phyloP scores from a whole-genome alignment of 1,140 invertebrate species.

The Pseudobourletiella spinata region DNA sequence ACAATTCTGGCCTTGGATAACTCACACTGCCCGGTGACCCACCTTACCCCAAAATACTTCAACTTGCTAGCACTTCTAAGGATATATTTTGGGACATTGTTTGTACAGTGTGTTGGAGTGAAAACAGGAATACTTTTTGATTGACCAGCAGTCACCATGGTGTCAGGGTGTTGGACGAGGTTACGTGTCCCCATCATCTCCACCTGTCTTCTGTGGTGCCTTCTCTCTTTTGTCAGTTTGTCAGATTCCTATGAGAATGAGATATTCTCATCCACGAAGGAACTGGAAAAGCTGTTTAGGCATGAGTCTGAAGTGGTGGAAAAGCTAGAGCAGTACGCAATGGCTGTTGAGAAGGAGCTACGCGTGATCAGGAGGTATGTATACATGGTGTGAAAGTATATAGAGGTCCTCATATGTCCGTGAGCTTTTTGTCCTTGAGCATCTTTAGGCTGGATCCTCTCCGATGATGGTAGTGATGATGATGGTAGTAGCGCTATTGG shows the following conservation, averaged over 20 bases:
- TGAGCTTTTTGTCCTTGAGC: no score
- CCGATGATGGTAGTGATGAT: no score
- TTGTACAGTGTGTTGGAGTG: neutral
- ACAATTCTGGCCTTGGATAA: no score
- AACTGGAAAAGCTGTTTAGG: slow-evolving; percentile 24
- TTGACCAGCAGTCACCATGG: neutral
- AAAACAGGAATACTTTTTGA: neutral
- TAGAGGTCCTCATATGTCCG: no score
- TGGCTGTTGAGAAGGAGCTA: slow-evolving; percentile 18
- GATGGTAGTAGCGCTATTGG: no score
- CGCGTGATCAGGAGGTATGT: slow-evolving; percentile 26
- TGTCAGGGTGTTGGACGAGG: no score
- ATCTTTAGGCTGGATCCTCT: no score
- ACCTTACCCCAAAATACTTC: no score
- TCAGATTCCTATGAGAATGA: slow-evolving; percentile 10
- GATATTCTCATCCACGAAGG: slow-evolving; percentile 27
- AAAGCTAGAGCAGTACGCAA: slow-evolving; percentile 23
- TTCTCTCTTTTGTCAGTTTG: neutral
- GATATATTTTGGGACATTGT: no score
- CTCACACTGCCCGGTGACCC: no score
- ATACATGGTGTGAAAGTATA: no score
- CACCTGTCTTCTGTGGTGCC: neutral
- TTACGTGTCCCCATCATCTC: neutral
- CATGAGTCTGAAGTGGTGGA: slow-evolving; percentile 25
- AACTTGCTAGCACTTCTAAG: no score